Percentiles rank a stretch among this genome's conserved stretches.
Conservation (phyloP, 2,888 invertebrate genomes). For the Laspeyria flexula region DNA sequence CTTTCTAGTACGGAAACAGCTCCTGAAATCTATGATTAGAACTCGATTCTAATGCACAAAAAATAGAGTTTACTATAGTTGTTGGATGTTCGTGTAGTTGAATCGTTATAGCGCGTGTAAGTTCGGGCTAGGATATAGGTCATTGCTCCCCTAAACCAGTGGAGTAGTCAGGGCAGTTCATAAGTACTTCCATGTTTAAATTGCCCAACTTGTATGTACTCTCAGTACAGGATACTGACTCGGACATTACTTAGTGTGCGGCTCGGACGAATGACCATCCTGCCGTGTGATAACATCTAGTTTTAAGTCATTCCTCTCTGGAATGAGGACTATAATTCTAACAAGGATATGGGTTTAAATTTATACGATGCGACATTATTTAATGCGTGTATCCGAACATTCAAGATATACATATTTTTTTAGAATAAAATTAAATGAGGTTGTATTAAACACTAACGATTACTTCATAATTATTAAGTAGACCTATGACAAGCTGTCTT, state of each 20-base stretch:
- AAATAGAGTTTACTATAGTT: slow-evolving; percentile 79
- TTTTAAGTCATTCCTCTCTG: slow-evolving; percentile 56
- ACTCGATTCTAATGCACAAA: slow-evolving; percentile 77
- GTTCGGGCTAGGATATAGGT: slow-evolving; percentile 83
- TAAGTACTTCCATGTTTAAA: slow-evolving; percentile 83
- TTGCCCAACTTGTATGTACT: slow-evolving; percentile 82
- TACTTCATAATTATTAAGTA: no score
- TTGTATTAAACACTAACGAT: no score
- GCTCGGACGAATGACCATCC: slow-evolving; percentile 66
- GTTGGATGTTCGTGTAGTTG: slow-evolving; percentile 60
- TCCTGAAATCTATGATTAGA: slow-evolving; percentile 74
- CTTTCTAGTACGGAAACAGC: slow-evolving; percentile 59
- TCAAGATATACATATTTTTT: neutral
- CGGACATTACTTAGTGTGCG: slow-evolving; percentile 60
- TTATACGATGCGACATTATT: slow-evolving; percentile 23
- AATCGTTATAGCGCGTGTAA: slow-evolving; percentile 64
- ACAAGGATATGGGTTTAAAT: slow-evolving; percentile 33
- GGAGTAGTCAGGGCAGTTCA: slow-evolving; percentile 82
- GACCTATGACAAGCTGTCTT: no score
- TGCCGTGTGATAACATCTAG: slow-evolving; percentile 56
- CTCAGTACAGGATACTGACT: slow-evolving; percentile 77
- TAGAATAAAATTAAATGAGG: no score
- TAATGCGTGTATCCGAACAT: slow-evolving; percentile 24
- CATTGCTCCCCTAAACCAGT: slow-evolving; percentile 85
- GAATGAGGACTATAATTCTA: slow-evolving; percentile 47